Conservation (phyloP, 1,140 invertebrate genomes). For the Thereuonema tuberculata region DNA sequence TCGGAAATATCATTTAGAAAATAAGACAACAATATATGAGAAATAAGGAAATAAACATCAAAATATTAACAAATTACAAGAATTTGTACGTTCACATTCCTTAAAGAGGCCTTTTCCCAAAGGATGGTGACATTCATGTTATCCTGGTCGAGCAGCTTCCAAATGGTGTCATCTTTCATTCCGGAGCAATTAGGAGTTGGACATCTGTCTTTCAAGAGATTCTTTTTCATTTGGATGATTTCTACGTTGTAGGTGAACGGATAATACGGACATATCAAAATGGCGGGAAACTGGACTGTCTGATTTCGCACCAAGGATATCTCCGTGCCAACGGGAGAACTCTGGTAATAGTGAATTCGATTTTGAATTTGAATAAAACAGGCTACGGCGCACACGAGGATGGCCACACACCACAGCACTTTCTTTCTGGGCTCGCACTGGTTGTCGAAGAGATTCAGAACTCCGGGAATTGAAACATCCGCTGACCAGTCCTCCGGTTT, state of each 20-base stretch:
- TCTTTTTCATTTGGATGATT: background rate
- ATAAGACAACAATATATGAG: no score
- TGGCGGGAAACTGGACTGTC: background rate
- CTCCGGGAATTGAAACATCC: background rate
- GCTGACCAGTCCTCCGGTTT: background rate
- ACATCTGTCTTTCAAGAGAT: background rate
- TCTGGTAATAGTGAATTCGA: background rate
- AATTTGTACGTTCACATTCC: no score
- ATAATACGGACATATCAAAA: background rate
- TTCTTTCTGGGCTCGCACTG: background rate
- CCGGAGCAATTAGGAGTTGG: background rate
- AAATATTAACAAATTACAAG: no score
- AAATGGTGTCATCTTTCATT: background rate
- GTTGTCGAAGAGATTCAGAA: background rate
- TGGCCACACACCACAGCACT: background rate
- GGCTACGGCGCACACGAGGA: background rate
- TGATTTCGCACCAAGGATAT: background rate
- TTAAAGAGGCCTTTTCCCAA: no score
- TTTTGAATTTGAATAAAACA: background rate
- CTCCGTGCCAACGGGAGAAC: background rate
- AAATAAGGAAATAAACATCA: no score
- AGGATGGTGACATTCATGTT: background rate
- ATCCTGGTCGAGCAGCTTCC: background rate
- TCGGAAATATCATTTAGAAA: no score
- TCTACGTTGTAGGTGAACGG: background rate